Conservation (phyloP, 2,797 vertebrate species). For the Takifugu ocellatus region DNA sequence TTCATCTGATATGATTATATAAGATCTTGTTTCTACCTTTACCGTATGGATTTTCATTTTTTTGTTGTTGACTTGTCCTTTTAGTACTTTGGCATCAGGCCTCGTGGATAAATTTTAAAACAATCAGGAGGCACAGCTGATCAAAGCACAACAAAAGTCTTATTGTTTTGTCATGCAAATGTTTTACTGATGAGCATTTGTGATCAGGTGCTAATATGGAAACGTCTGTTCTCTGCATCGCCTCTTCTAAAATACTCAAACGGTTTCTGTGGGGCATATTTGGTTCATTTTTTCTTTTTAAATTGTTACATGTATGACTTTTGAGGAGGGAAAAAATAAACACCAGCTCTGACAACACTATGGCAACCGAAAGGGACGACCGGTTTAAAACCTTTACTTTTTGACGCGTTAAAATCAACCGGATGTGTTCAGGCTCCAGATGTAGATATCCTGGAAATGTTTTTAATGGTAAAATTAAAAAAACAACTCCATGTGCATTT, state of each 20-base stretch:
- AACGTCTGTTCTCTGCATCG: too few relatives aligned
- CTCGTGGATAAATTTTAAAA: background rate
- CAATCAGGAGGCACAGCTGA: background rate
- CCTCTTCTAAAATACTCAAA: too few relatives aligned
- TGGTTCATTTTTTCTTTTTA: too few relatives aligned
- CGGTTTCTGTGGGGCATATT: too few relatives aligned
- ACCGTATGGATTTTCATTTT: background rate
- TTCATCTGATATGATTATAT: slow-evolving; percentile 19
- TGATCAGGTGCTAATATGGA: too few relatives aligned
- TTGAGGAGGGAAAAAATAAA: background rate
- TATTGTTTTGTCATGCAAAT: too few relatives aligned
- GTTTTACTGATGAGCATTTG: too few relatives aligned
- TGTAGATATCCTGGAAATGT: slow-evolving; percentile 52
- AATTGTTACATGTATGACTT: background rate
- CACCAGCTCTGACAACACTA: slow-evolving; percentile 44
- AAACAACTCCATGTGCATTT: slow-evolving; percentile 37
- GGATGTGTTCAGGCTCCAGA: slow-evolving; percentile 4
- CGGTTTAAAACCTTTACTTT: slow-evolving; percentile 32
- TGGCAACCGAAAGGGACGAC: slow-evolving; percentile 29
- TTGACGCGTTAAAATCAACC: slow-evolving; percentile 8
- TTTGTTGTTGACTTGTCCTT: slow-evolving; percentile 17
- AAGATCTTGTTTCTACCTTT: slow-evolving; percentile 28
- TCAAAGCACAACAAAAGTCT: too few relatives aligned
- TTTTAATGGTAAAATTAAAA: slow-evolving; percentile 55
- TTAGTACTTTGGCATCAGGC: background rate